Base-by-base conservation (phyloP, 1,140 invertebrate species). In the Penaeus chinensis region DNA sequence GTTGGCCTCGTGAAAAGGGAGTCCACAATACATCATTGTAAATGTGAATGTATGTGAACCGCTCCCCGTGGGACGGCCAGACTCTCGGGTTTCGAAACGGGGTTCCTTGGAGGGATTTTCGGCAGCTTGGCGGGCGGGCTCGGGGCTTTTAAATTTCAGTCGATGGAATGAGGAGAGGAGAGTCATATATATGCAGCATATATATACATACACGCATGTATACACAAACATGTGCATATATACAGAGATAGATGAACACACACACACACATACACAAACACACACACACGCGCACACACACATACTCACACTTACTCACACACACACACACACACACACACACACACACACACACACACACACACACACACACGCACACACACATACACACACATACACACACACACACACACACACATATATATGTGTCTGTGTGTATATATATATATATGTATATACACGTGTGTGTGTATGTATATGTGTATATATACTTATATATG, bases 211-310 rank as follows among this genome's bases (percentile, higher is more conserved):
- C 60, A 62, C 5, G 27, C 61, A 65, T 37, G 60, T 19, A n/a
- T 22, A 82, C 60, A 65, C n/a, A 37, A 18, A 82, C n/a, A 82
- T 63, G 65, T 65, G 63, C 24, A 66, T 37, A 82, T 20, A 63
- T 65, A 27, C 24, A 63, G 7, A 63, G 16, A 81, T 22, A 22
- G 4, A 81, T 42, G 16, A n/a, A 62, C 32, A 62, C 32, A 81
- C 32, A 62, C 62, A 81, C 62, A 63, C 62, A 82, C 32, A 65
- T 27, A 65, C 62, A 82, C 62, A 82, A 19, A 82, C 62, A 82
- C 42, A 47, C 76, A 47, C 76, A 47, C 76, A 47, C 76, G 27
- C 76, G 54, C 76, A 47, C 37, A 78, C 37, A 78, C 24, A 78
- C 37, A 78, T 24, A 78, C 37, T 54, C 24, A 78, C 37, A 78